Evolutionary conservation across 2,888 invertebrate genomes (phyloP).

Genomic region (Watsonalla cultraria): DNA sequence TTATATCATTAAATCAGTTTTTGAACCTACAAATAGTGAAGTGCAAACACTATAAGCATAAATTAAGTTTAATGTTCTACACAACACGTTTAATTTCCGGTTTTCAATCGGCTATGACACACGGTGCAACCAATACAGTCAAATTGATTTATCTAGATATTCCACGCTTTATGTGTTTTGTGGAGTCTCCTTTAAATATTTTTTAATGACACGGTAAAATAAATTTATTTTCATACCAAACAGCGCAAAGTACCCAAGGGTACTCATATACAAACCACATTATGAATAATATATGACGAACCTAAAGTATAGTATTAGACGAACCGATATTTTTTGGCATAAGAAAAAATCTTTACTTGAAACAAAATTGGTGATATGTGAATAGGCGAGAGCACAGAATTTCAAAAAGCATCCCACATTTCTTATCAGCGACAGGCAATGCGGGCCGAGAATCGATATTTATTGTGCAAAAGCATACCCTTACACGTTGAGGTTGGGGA

Average conservation of each 20-base stretch:
- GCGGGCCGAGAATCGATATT: background rate
- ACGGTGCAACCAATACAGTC: constrained; percentile 20
- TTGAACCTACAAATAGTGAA: constrained; percentile 5
- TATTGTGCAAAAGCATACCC: background rate
- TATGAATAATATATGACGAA: too few species aligned
- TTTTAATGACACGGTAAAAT: background rate
- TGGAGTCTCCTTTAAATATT: background rate
- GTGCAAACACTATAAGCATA: constrained; percentile 27
- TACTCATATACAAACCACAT: too few species aligned
- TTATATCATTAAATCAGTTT: too few species aligned
- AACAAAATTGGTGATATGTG: too few species aligned
- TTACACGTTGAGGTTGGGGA: constrained; percentile 1
- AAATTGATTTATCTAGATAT: constrained; percentile 32
- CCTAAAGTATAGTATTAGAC: too few species aligned
- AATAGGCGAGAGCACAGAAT: too few species aligned
- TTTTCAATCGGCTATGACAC: constrained; percentile 28
- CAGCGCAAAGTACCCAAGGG: too few species aligned
- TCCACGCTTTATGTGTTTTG: background rate
- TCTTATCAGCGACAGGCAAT: background rate
- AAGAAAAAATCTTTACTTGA: too few species aligned
- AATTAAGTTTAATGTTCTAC: constrained; percentile 54
- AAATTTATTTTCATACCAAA: too few species aligned
- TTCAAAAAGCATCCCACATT: too few species aligned
- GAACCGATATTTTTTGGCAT: too few species aligned
- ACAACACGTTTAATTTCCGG: constrained; percentile 61